Percentiles rank a stretch among this genome's conserved stretches.
These are phyloP conservation scores for Ophion ventricosus DNA, from an alignment of 2,888 invertebrate genomes.

Conservation along the genomic window DNA sequence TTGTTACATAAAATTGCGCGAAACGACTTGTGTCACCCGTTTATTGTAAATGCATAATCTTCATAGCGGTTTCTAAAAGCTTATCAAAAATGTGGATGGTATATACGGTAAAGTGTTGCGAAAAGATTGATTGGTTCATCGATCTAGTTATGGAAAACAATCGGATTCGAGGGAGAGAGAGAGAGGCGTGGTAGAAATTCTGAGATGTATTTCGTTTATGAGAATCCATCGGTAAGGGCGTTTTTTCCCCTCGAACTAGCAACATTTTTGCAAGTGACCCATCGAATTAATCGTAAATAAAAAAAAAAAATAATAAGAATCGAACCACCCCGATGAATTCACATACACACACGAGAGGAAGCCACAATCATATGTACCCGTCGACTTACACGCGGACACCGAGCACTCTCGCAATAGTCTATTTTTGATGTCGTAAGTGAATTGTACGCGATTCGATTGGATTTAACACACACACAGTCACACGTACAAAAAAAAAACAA, in stretches of 20 bases:
- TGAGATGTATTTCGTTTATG: not conserved
- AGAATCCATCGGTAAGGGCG: not conserved
- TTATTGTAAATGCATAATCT: not conserved
- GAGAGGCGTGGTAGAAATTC: not conserved
- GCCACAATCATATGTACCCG: constrained; percentile 24
- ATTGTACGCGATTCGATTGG: constrained; percentile 79
- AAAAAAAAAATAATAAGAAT: constrained; percentile 1
- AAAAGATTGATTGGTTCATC: not conserved
- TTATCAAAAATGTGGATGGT: not conserved
- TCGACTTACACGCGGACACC: constrained; percentile 66
- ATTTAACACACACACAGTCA: constrained; percentile 71
- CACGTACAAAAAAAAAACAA: constrained; percentile 18
- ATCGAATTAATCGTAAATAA: not conserved
- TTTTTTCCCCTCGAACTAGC: not conserved
- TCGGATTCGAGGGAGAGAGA: not conserved
- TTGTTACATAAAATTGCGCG: not conserved
- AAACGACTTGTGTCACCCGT: not conserved
- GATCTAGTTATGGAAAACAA: not conserved
- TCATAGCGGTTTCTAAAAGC: not conserved
- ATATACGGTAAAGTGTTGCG: not conserved
- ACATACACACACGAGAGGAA: not conserved
- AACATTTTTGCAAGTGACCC: no score
- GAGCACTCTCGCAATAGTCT: constrained; percentile 82
- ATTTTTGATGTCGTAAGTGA: constrained; percentile 82
- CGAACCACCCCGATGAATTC: not conserved